phyloP scores from a whole-genome alignment of 2,113 vertebrate genomes.

The Limanda limanda region DNA sequence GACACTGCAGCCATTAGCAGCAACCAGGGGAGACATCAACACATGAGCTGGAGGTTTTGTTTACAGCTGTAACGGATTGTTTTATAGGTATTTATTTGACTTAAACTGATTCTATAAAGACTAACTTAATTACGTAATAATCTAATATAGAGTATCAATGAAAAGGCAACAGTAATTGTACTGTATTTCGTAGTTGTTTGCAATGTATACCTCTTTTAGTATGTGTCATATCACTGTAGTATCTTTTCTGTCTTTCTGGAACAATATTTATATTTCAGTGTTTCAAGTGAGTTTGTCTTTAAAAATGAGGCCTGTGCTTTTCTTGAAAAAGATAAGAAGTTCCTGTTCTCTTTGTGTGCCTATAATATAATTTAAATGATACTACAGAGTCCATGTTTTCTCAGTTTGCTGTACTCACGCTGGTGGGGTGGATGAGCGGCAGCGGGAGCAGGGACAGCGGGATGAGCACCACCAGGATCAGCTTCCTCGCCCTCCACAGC shows the following conservation, averaged over 20 bases:
- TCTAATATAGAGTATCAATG: background rate
- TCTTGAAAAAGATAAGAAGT: too few species aligned
- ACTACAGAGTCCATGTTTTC: background rate
- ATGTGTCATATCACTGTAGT: too few species aligned
- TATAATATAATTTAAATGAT: too few species aligned
- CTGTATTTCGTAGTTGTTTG: too few species aligned
- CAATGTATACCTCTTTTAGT: too few species aligned
- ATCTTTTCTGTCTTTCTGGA: too few species aligned
- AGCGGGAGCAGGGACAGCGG: conserved; percentile 92
- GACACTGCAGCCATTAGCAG: conserved; percentile 23
- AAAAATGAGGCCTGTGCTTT: too few species aligned
- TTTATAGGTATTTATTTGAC: conserved; percentile 48
- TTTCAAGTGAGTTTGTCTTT: background rate
- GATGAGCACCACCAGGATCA: conserved; percentile 89
- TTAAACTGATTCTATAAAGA: background rate
- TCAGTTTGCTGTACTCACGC: conserved; percentile 85
- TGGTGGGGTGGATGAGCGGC: conserved; percentile 91
- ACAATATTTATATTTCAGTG: background rate
- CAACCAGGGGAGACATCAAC: conserved; percentile 11
- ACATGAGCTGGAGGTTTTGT: conserved; percentile 36
- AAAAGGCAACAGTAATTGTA: background rate
- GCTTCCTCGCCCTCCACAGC: conserved; percentile 88
- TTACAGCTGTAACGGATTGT: conserved; percentile 6
- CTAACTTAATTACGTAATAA: background rate
- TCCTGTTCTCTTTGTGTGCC: too few species aligned